A percentile compares a stretch with the other conserved stretches of the same genome.
phyloP scores from a whole-genome alignment of 2,113 vertebrate species.

The Mus spicilegus region DNA sequence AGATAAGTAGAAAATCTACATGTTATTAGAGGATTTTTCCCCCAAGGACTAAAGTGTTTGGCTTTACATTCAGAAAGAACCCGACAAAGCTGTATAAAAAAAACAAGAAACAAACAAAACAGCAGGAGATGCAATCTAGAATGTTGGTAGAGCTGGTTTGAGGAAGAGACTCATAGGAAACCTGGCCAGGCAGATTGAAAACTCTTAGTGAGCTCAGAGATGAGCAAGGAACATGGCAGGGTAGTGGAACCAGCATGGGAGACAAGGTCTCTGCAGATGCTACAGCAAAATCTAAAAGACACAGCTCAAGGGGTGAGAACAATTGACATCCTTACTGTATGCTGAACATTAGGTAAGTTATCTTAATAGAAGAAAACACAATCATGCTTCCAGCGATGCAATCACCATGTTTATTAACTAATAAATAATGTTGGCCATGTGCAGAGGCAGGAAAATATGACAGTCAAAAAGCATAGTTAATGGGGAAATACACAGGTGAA shows the following conservation, averaged over 20 bases:
- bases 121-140: background rate
- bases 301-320: background rate
- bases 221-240: background rate
- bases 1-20: background rate
- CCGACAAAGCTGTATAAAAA: background rate
- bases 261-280: background rate
- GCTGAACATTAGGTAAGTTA: background rate
- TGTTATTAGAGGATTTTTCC: background rate
- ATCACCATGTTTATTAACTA: background rate
- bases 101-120: background rate
- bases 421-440: background rate
- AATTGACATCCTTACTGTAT: background rate
- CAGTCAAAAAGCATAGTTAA: background rate
- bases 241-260: too few species aligned
- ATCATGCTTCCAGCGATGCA: background rate
- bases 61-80: background rate
- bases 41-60: background rate
- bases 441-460: background rate
- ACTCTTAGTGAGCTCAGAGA: background rate
- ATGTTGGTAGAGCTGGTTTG: background rate
- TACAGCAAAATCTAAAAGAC: background rate
- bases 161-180: background rate
- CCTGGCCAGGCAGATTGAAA: background rate
- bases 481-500: background rate
- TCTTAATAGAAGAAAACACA: background rate